Base-by-base conservation (phyloP, 2,888 invertebrate genomes). In the Glaucopsyche alexis region DNA sequence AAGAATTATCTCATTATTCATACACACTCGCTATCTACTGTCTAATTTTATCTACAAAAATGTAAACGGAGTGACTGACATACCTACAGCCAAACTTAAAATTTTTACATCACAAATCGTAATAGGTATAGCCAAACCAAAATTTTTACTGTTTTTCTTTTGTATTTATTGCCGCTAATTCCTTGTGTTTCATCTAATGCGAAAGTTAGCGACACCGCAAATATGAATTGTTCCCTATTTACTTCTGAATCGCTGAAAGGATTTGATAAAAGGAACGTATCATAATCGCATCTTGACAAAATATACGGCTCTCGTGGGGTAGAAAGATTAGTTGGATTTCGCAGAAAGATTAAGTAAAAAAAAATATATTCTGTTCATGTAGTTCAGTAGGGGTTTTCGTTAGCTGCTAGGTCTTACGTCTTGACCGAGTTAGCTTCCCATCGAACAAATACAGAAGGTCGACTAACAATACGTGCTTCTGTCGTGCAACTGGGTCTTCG, bases 341-440 rank as follows among this genome's bases (percentile, higher is more conserved):
- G 29, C 29, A 29, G 29, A 29, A 29, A 29, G 2, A 29, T 29
- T 29, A 29, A 29, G n/a, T n/a, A n/a, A 2, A 29, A 29, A 1
- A 29, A 29, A 29, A 29, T 7, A 7, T 42, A 42, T 55, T 19
- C 9, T 9, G 19, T 19, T 55, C 16, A 55, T 55, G 9, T 19
- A 19, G 55, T 55, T 16, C 55, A 60, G 60, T 38, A 38, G 13
- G 11, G 5, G 13, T 13, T 2, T 29, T 29, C 60, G 13, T 47
- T 29, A 60, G 19, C 55, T 55, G 60, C 60, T 38, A 60, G 13
- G 29, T 13, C 29, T 13, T 38, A 38, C 67, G 8, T 45, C 67
- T 67, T 67, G 67, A 67, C 67, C 67, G 67, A 67, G 42, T 45
- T 67, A 45, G 42, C 67, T 16, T 19, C 45, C 67, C 67, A 19